Base-by-base conservation (phyloP, 2,797 vertebrate genomes). In the Heteromormyrus szaboi region DNA sequence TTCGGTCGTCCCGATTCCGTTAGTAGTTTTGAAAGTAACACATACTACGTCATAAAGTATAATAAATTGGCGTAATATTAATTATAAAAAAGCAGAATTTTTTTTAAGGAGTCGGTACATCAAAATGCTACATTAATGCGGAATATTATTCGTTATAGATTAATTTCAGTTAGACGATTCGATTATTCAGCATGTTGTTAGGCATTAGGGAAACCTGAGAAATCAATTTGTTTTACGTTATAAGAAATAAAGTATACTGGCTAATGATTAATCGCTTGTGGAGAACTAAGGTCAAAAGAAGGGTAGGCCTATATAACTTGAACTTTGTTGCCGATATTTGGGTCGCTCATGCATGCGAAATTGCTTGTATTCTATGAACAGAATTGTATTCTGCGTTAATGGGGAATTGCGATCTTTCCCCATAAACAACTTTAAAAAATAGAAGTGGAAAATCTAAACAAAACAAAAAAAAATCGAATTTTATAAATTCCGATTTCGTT, bases 241-340 rank as follows among this genome's bases (percentile, higher is more conserved):
- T 46, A 51, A 50, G 83, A 51, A 86, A 86, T 33, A 33, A n/a
- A 37, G 62, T 50, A 22, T 22, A 68, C 44, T 51, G 25, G 79
- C 44, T 89, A 88, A 88, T 83, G 29, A 88, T 88, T 88, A 46
- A 88, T 83, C 53, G 14, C n/a, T 88, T 62, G 51, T 17, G 41
- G 22, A 85, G 56, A 33, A 33, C 46, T 56, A 46, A 76, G 62
- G 44, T 68, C 81, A 51, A 37, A 85, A 11, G 54, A 68, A 65
- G 22, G 88, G 46, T 79, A 76, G 12, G 19, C 17, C 29, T 37
- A 37, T 14, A 6, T 19, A n/a, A 29, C 44, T 89, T 88, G 81
- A 76, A 89, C 88, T 85, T 89, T 51, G 56, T 25, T 50, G 59
- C 59, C 53, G 37, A 44, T 59, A 56, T 65, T 85, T 33, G 56